Evolutionary conservation across 2,113 vertebrate species (phyloP), one percentile per base, ranked within the genome.

Genomic region (Ellobius talpinus): DNA sequence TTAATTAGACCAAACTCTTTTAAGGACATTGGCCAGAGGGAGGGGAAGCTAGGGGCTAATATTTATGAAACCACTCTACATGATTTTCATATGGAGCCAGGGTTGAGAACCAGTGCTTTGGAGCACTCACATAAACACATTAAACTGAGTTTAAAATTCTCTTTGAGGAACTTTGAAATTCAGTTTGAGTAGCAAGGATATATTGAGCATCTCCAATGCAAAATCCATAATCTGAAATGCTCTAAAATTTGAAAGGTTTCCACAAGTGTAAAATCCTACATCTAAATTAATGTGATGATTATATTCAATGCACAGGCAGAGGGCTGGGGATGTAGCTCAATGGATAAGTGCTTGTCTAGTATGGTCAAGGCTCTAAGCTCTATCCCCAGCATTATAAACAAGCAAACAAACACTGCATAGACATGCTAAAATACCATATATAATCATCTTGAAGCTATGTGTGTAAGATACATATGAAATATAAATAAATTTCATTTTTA

Each of bases 101-200:
- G 1, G 5, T 17, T 92, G 45, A 93, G 65, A 68, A 50, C 77
- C 66, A 68, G 47, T 85, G 87, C 82, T 66, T 42, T 94, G 36
- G 61, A 87, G 26, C 86, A 66, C 76, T 90, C 52, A 68, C 26
- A 77, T 47, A 74, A 68, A 61, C 68, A 42, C 88, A 73, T 58
- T 70, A 82, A 70, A 61, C 68, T 52, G 50, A 95, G 36, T 77
- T 87, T 76, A 87, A 77, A 55, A 47, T 77, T 76, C 42, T 78
- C 1, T 87, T 92, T 87, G 36, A 36, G 39, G n/a, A 95, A 63
- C 42, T 94, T 87, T 92, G 58, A 50, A 33, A 45, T 85, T 92
- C 70, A 33, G 36, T 77, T 86, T 87, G 78, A 93, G 42, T 50
- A 58, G 6, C 78, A 21, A 82, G 50, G 29, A 13, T 7, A 76